phyloP scores from a whole-genome alignment of 1,140 invertebrate species.

The Anastrepha ludens region DNA sequence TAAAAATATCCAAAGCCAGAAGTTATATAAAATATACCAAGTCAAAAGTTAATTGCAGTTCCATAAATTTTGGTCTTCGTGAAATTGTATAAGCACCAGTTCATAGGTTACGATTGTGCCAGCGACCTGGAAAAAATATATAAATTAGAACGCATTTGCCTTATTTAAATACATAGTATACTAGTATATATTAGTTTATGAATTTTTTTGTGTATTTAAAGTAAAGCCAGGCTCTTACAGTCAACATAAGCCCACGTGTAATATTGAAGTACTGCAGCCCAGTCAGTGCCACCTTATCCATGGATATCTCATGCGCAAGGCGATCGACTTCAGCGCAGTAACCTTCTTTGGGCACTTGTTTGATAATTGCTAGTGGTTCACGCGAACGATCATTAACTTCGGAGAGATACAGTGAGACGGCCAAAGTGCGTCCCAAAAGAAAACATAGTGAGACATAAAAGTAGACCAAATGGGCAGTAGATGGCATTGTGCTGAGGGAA shows the following conservation, averaged over 20 bases:
- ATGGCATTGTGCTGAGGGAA: conserved; percentile 66
- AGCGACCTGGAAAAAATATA: conserved; percentile 66
- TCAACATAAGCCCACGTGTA: conserved; percentile 78
- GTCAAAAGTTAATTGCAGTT: conserved; percentile 58
- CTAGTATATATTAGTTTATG: no score
- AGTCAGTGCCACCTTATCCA: conserved; percentile 77
- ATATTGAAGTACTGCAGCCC: conserved; percentile 80
- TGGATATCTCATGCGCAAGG: conserved; percentile 77
- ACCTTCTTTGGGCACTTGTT: conserved; percentile 76
- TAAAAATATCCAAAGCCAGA: no score
- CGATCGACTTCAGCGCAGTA: conserved; percentile 78
- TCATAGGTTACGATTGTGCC: conserved; percentile 82
- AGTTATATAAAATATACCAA: no score
- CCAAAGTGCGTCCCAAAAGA: conserved; percentile 76
- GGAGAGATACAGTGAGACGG: conserved; percentile 78
- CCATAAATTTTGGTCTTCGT: conserved; percentile 69
- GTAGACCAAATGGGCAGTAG: conserved; percentile 74
- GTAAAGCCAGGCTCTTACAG: conserved; percentile 57
- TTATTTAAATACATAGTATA: no score
- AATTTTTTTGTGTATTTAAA: background rate
- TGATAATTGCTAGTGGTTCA: conserved; percentile 76
- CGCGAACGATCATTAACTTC: conserved; percentile 79
- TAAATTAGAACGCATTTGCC: no score
- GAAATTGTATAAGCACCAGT: conserved; percentile 76
- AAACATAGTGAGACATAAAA: conserved; percentile 81